These are phyloP conservation scores for Labeo rohita DNA, from an alignment of 2,113 vertebrate species.

Conservation along the genomic window DNA sequence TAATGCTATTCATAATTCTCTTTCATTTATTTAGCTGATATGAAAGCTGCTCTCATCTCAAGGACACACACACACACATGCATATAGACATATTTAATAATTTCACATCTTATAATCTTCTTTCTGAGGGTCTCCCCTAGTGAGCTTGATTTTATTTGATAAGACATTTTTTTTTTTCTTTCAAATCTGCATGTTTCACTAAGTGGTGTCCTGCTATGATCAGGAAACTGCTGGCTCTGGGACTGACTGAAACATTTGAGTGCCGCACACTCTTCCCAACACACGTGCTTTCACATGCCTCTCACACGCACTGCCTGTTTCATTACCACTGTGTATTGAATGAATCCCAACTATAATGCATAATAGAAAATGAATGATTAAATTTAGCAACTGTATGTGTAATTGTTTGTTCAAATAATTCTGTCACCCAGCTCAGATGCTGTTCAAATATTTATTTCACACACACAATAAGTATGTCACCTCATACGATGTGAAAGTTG, in stretches of 20 bases:
- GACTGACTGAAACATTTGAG: neutral
- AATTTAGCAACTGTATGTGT: constrained; percentile 21
- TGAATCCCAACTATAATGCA: constrained; percentile 1
- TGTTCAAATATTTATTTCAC: constrained; percentile 42
- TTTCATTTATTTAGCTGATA: constrained; percentile 54
- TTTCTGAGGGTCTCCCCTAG: constrained; percentile 6
- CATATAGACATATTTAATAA: constrained; percentile 34
- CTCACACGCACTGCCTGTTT: neutral
- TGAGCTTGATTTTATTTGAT: constrained; percentile 33
- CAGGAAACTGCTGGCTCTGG: neutral
- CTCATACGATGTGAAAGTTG: constrained; percentile 20
- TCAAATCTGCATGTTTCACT: constrained; percentile 5
- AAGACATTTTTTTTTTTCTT: constrained; percentile 12
- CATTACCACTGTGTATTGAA: neutral
- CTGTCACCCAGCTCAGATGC: constrained; percentile 21
- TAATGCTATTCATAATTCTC: constrained; percentile 51
- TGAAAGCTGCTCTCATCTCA: constrained; percentile 42
- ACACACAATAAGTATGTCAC: constrained; percentile 19
- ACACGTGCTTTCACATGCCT: neutral
- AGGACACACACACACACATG: constrained; percentile 23
- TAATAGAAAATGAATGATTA: constrained; percentile 2
- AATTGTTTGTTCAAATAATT: constrained; percentile 18
- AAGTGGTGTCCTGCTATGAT: constrained; percentile 19
- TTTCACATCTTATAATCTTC: constrained; percentile 39
- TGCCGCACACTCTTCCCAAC: constrained; percentile 1